These are phyloP conservation scores for Dicaeum eximium DNA, from an alignment of 2,113 vertebrate genomes.

Conservation along the genomic window DNA sequence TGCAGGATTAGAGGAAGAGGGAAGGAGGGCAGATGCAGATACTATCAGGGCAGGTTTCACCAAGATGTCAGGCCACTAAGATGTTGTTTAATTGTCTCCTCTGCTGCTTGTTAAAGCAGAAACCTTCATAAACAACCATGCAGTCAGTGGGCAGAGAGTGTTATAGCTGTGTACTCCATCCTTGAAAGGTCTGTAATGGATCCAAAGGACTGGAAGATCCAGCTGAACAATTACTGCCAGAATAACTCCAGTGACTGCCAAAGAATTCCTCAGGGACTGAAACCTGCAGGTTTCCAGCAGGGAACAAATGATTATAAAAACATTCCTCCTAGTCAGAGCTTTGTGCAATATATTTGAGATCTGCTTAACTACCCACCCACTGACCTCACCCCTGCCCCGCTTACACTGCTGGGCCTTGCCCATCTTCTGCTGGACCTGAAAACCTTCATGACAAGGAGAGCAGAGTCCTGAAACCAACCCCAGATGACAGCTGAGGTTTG, in stretches of 20 bases:
- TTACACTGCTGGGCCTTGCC: neutral
- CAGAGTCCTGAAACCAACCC: neutral
- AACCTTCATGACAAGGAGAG: neutral
- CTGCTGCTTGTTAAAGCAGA: neutral
- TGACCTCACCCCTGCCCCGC: neutral
- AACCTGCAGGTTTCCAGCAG: constrained; percentile 44
- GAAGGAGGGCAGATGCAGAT: neutral
- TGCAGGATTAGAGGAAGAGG: neutral
- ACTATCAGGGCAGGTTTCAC: neutral
- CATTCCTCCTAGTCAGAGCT: constrained; percentile 14
- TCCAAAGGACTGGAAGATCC: constrained; percentile 14
- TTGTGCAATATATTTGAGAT: constrained; percentile 30
- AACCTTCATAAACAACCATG: neutral
- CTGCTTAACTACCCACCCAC: constrained; percentile 1
- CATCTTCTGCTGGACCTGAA: neutral
- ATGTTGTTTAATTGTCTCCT: neutral
- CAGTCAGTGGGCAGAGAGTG: neutral
- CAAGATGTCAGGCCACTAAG: neutral
- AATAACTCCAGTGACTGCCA: constrained; percentile 27
- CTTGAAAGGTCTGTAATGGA: constrained; percentile 7
- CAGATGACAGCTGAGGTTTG: neutral
- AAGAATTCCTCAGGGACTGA: constrained; percentile 12
- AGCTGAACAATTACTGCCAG: constrained; percentile 19
- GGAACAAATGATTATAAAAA: constrained; percentile 47
- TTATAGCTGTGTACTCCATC: neutral